These are phyloP conservation scores for Azorinus chamasolen DNA, from an alignment of 2,888 invertebrate genomes.

Conservation along the genomic window DNA sequence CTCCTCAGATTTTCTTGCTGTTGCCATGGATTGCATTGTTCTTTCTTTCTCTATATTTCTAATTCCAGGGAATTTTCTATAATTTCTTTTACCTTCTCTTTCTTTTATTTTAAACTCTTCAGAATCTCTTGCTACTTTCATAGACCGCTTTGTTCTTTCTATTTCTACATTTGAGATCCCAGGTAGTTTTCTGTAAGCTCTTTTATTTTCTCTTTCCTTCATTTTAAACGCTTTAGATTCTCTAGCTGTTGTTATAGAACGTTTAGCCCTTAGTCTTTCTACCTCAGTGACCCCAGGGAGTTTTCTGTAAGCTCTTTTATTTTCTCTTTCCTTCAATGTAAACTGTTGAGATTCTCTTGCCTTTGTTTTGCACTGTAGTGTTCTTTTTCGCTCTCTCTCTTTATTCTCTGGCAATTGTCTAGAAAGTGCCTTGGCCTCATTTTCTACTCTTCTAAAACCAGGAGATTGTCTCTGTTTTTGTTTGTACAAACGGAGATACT, in stretches of 20 bases:
- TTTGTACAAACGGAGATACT: background rate
- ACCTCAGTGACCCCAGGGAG: background rate
- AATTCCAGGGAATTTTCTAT: constrained; percentile 1
- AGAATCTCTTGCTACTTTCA: background rate
- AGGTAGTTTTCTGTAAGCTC: background rate
- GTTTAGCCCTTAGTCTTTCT: constrained; percentile 3
- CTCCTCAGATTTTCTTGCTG: constrained; percentile 8
- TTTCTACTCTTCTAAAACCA: no score
- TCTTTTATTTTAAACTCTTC: constrained; percentile 6
- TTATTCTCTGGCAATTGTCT: background rate
- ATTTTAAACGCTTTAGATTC: constrained; percentile 1
- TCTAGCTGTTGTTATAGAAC: background rate
- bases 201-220: background rate
- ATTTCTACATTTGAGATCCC: background rate
- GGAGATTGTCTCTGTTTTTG: constrained; percentile 7
- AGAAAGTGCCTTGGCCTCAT: background rate
- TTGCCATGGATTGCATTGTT: background rate
- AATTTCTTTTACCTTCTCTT: background rate
- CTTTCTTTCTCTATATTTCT: background rate
- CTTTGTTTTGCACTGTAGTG: background rate
- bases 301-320: background rate
- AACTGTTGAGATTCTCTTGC: background rate
- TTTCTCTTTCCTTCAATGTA: background rate
- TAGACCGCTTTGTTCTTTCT: background rate
- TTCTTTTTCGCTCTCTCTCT: background rate